Evolutionary conservation across 2,888 invertebrate species (phyloP).

Genomic region (Acrobasis consociella): DNA sequence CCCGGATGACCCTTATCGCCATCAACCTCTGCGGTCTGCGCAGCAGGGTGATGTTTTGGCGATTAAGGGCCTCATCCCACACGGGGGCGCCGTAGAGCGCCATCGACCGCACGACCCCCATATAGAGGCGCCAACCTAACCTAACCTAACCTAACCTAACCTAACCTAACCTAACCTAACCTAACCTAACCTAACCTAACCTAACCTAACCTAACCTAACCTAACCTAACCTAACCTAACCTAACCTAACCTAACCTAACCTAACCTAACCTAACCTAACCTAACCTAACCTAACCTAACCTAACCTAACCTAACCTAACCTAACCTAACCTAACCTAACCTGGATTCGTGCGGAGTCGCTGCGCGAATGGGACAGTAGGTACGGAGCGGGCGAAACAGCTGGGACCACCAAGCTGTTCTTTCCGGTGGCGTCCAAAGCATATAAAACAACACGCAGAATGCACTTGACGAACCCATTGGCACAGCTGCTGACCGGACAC

Average conservation of each 20-base stretch:
- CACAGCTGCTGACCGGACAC: too few relatives aligned
- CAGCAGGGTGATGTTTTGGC: too few relatives aligned
- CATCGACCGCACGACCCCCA: too few relatives aligned
- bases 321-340: conserved; percentile 29
- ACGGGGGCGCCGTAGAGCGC: too few relatives aligned
- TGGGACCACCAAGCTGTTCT: too few relatives aligned
- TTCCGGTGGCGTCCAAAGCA: too few relatives aligned
- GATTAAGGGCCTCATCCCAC: too few relatives aligned
- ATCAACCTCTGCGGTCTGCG: too few relatives aligned
- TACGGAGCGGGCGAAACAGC: too few relatives aligned
- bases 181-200: conserved; percentile 37
- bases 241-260: conserved; percentile 29
- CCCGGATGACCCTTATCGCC: too few relatives aligned
- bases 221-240: conserved; percentile 29
- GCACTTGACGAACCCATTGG: fast-evolving
- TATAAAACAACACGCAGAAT: background rate
- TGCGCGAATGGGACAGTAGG: too few relatives aligned
- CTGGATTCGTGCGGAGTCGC: background rate
- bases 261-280: conserved; percentile 33
- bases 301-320: conserved; percentile 32
- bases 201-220: conserved; percentile 34
- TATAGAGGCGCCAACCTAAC: conserved; percentile 33
- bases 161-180: conserved; percentile 38
- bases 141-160: conserved; percentile 39
- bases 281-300: conserved; percentile 30